Evolutionary conservation across 2,113 vertebrate species (phyloP), one percentile per base, ranked within the genome.

Genomic region (Mustelus asterias): DNA sequence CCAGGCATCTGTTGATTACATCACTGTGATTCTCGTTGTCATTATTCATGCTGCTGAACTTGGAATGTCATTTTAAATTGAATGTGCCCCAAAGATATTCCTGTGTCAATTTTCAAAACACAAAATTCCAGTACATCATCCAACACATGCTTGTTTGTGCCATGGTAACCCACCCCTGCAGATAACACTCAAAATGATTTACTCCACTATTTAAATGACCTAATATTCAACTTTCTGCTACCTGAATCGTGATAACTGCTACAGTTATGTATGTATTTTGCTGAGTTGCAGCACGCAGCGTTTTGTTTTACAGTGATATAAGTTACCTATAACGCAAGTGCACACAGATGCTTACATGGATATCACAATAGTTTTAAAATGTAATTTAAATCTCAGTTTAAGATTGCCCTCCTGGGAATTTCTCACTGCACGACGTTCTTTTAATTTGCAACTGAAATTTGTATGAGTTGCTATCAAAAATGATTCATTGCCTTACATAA

Each of bases 1-100:
- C 33, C 60, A 93, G 93, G 65, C 37, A 70, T 94, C 92, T 67
- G 93, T 95, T 95, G 94, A 95, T 95, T 70, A 54, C 94, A 95
- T 95, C 69, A 54, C 54, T 72, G 26, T 54, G 24, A 72, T 69
- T 72, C n/a, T 60, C 24, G 1, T 69, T 54, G 94, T 95, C 26
- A 95, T 95, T 95, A 72, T 95, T 95, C 69, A 72, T 33, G 69
- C 41, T 48, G 41, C 37, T 76, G 37, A 76, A 76, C 69, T 54
- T 76, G 10, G 69, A 76, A 70, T 95, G 69, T 72, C 94, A 72
- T 33, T 72, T 72, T 76, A 95, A 95, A 95, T 95, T 95, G 67
- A 95, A 54, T 70, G 94, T 95, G 94, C 11, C 69, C 93, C 29
- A 44, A 95, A 95, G 69, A 26, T 95, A 63, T 41, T 65, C 60